These are phyloP conservation scores for Leptoteleia sp. DNA, from an alignment of 1,140 invertebrate species.

Conservation along the genomic window DNA sequence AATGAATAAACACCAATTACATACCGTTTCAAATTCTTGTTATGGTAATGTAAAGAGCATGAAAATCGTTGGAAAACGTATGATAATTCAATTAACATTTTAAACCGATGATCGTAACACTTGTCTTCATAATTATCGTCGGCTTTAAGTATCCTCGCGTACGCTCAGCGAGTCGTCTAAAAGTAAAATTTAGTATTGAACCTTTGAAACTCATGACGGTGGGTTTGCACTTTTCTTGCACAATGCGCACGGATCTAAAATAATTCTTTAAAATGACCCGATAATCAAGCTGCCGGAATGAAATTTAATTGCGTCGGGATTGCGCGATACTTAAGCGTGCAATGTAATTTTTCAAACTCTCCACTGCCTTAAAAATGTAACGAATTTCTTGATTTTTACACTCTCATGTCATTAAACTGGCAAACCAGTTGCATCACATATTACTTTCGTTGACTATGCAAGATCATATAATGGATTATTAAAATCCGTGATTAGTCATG, in stretches of 20 bases:
- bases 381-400: constrained; percentile 5
- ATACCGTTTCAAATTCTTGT: constrained; percentile 5
- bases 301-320: not conserved
- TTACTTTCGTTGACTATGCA: not conserved
- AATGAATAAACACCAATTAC: constrained; percentile 19
- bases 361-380: constrained; percentile 1
- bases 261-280: constrained; percentile 3
- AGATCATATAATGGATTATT: constrained; percentile 1
- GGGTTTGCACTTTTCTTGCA: too few relatives aligned
- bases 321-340: not conserved
- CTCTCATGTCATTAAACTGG: constrained; percentile 2
- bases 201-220: too few relatives aligned
- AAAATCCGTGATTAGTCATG: not conserved
- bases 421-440: not conserved
- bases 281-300: too few relatives aligned
- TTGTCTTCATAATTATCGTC: constrained; percentile 5
- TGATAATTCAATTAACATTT: constrained; percentile 35
- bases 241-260: too few relatives aligned
- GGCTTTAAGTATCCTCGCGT: not conserved
- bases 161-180: not conserved
- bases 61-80: constrained; percentile 10
- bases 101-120: not conserved
- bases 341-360: constrained; percentile 6
- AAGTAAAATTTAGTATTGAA: constrained; percentile 16
- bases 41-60: constrained; percentile 11